Evolutionary conservation across 2,797 vertebrate genomes (phyloP).

Genomic region (Rhabdophis nuchalis): DNA sequence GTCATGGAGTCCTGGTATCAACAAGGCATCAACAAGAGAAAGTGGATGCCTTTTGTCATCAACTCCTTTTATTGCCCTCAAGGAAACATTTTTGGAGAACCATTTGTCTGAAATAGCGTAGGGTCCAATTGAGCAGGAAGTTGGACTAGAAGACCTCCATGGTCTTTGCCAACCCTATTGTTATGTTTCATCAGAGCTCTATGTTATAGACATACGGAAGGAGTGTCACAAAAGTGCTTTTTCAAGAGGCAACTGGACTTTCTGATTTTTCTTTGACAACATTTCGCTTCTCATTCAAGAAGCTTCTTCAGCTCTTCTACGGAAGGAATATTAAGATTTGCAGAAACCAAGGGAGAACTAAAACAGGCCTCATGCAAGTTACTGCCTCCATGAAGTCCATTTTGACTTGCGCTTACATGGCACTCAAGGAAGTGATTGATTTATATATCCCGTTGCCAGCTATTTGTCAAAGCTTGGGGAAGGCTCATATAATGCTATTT

Average conservation of each 20-base stretch:
- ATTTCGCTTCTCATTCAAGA: background rate
- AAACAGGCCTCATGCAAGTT: background rate
- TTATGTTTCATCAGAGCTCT: background rate
- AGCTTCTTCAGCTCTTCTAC: background rate
- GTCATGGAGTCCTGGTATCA: too few relatives aligned
- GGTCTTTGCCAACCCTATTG: background rate
- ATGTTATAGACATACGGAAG: too few relatives aligned
- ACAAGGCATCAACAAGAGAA: background rate
- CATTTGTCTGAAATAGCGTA: background rate
- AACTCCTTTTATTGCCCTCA: background rate
- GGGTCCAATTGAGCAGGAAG: background rate
- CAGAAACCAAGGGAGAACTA: background rate
- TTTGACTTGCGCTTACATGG: background rate
- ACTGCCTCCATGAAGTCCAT: background rate
- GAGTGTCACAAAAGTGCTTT: background rate
- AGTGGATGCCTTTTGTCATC: background rate
- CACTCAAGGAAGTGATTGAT: background rate
- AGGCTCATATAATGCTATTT: background rate
- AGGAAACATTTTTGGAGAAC: background rate
- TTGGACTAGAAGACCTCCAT: background rate
- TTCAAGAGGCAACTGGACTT: background rate
- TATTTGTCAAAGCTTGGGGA: background rate
- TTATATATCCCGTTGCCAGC: background rate
- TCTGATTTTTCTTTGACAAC: background rate
- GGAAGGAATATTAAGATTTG: background rate